These are phyloP conservation scores for Macrophya annulata DNA, from an alignment of 2,888 invertebrate genomes.

Conservation along the genomic window DNA sequence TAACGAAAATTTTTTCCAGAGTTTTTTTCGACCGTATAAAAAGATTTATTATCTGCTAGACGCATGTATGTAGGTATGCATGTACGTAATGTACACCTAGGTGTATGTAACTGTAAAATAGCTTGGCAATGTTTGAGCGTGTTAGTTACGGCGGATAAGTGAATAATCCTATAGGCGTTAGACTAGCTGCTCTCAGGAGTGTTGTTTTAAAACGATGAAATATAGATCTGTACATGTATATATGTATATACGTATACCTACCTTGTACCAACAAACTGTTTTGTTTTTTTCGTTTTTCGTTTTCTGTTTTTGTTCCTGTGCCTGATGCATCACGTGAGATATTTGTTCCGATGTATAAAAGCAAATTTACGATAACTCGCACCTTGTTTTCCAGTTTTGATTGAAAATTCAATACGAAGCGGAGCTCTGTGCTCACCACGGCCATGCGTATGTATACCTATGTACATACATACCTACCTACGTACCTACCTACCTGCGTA, in stretches of 20 bases:
- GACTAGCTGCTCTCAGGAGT: conserved; percentile 20
- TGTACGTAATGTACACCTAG: not conserved
- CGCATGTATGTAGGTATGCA: not conserved
- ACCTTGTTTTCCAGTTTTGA: conserved; percentile 39
- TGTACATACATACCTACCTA: not conserved
- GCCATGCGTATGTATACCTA: not conserved
- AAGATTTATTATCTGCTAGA: not conserved
- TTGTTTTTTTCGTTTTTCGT: not conserved
- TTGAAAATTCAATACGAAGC: conserved; percentile 40
- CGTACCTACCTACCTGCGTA: not conserved
- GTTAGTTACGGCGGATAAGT: conserved; percentile 1
- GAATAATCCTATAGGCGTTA: conserved; percentile 13
- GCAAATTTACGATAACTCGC: conserved; percentile 39
- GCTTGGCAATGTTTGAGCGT: not conserved
- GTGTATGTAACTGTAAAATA: not conserved
- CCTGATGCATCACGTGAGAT: not conserved
- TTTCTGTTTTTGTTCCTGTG: not conserved
- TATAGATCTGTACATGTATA: not conserved
- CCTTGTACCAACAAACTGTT: not conserved
- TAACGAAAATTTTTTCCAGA: not conserved
- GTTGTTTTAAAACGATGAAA: conserved; percentile 20
- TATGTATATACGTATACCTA: not conserved
- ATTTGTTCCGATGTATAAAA: conserved; percentile 26
- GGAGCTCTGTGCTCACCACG: not conserved
- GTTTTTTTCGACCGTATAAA: not conserved